Percentiles rank a stretch among this genome's conserved stretches.
Conservation (phyloP, 2,113 vertebrate species). For the human region GRCh38 chr15:59030501-59031000, state of each 20-base stretch:
- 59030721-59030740: neutral
- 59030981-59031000: conserved; percentile 96
- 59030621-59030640: neutral
- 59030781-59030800: conserved; percentile 67
- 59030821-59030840: conserved; percentile 89
- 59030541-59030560: conserved; percentile 47
- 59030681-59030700: neutral
- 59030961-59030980: conserved; percentile 93
- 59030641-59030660: neutral
- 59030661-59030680: neutral
- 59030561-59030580: neutral
- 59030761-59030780: conserved; percentile 23
- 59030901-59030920: conserved; percentile 95
- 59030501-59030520: neutral
- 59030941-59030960: conserved; percentile 91
- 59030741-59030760: neutral
- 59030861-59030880: conserved; percentile 96
- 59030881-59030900: conserved; percentile 95
- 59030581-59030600: neutral
- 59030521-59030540: neutral
- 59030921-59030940: conserved; percentile 95
- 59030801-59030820: conserved; percentile 83
- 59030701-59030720: neutral
- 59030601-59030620: neutral
- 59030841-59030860: conserved; percentile 83